Evolutionary conservation across 2,797 vertebrate genomes (phyloP).

Genomic region (Novumbra hubbsi): DNA sequence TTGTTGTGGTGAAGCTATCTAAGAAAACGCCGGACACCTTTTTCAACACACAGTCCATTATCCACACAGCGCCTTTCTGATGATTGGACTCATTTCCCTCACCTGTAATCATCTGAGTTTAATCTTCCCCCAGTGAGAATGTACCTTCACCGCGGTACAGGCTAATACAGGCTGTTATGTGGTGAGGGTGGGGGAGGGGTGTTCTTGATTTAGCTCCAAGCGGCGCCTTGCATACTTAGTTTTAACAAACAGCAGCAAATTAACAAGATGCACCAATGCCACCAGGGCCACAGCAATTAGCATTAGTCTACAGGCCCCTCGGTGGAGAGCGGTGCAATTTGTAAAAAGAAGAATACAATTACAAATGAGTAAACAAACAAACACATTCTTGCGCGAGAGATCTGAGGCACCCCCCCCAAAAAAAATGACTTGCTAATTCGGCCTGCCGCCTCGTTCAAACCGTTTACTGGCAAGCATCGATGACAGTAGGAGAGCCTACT

Average conservation of each 20-base stretch:
- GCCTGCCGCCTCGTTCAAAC: neutral
- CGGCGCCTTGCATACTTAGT: conserved; percentile 58
- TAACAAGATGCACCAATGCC: conserved; percentile 67
- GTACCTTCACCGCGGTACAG: conserved; percentile 57
- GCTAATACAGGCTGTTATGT: conserved; percentile 64
- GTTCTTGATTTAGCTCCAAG: conserved; percentile 50
- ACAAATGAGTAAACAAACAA: conserved; percentile 44
- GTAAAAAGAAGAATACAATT: conserved; percentile 51
- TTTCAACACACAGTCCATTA: neutral
- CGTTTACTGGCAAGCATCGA: conserved; percentile 4
- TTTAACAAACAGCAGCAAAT: conserved; percentile 71
- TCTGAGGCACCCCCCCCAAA: neutral
- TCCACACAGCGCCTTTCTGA: neutral
- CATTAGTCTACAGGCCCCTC: conserved; percentile 63
- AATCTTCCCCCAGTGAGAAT: conserved; percentile 67
- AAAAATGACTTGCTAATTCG: conserved; percentile 37
- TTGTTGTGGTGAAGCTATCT: neutral
- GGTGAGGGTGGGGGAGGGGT: conserved; percentile 44
- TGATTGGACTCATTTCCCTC: conserved; percentile 2
- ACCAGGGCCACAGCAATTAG: conserved; percentile 64
- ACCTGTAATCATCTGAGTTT: conserved; percentile 63
- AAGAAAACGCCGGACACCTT: neutral
- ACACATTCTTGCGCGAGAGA: conserved; percentile 22
- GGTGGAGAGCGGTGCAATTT: conserved; percentile 53
- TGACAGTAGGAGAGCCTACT: too few relatives aligned